Evolutionary conservation across 2,797 vertebrate genomes (phyloP).

Genomic region (Rhabdomys pumilio): DNA sequence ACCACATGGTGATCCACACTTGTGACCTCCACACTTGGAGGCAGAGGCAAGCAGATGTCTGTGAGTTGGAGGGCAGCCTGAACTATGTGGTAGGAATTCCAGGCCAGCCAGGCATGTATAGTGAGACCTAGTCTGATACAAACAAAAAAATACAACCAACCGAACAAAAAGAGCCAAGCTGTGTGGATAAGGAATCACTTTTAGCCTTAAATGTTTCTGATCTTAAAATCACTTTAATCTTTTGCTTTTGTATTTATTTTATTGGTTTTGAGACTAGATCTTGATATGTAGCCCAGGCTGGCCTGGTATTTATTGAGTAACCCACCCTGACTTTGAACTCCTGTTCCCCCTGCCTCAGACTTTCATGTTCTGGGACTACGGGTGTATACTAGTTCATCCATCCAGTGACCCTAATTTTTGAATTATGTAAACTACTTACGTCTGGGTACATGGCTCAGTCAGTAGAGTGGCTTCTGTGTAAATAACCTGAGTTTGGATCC

Average conservation of each 20-base stretch:
- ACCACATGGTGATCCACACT: not conserved
- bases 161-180: not conserved
- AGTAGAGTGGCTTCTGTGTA: not conserved
- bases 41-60: not conserved
- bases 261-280: not conserved
- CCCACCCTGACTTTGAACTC: not conserved
- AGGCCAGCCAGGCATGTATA: not conserved
- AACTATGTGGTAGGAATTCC: not conserved
- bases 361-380: not conserved
- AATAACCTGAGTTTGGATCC: not conserved
- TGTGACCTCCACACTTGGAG: not conserved
- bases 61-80: not conserved
- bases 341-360: not conserved
- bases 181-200: constrained; percentile 8
- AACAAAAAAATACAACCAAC: not conserved
- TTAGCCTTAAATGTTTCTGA: constrained; percentile 31
- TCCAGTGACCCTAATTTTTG: constrained; percentile 25
- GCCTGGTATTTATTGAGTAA: not conserved
- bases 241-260: constrained; percentile 2
- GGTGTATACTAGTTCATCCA: not conserved
- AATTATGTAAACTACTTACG: constrained; percentile 34
- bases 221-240: constrained; percentile 36
- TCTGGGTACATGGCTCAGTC: not conserved
- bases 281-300: not conserved
- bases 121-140: not conserved